Percentiles rank a stretch among this genome's conserved stretches.
Evolutionary conservation across 1,140 invertebrate genomes (phyloP).

Genomic region (Patella vulgata): DNA sequence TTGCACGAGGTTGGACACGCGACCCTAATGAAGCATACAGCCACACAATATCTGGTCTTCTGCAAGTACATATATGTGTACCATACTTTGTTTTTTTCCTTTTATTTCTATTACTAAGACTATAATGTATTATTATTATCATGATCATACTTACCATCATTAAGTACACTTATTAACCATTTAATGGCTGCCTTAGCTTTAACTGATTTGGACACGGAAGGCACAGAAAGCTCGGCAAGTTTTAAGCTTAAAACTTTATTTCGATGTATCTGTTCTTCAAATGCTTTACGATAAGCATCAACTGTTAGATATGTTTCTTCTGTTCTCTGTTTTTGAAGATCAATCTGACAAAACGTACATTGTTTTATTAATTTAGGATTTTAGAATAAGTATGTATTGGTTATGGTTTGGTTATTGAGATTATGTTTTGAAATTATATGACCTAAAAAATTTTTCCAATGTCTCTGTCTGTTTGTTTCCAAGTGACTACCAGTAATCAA

Average conservation of each 20-base stretch:
- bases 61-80: too few species aligned
- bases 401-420: too few species aligned
- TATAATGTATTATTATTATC: too few species aligned
- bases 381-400: neutral
- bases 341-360: slow-evolving; percentile 32
- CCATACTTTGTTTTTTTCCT: too few species aligned
- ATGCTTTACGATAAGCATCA: slow-evolving; percentile 59
- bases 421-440: too few species aligned
- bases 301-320: slow-evolving; percentile 55
- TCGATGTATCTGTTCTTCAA: slow-evolving; percentile 60
- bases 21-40: too few species aligned
- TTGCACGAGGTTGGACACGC: too few species aligned
- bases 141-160: slow-evolving; percentile 52
- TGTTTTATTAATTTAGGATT: neutral
- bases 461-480: too few species aligned
- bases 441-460: too few species aligned
- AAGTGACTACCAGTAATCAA: too few species aligned
- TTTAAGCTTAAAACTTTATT: slow-evolving; percentile 43
- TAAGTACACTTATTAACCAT: slow-evolving; percentile 44
- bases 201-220: slow-evolving; percentile 27
- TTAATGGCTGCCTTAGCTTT: slow-evolving; percentile 51
- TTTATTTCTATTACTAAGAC: too few species aligned
- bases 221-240: slow-evolving; percentile 42
- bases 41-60: too few species aligned
- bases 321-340: slow-evolving; percentile 38